These are phyloP conservation scores for Agrotis puta DNA, from an alignment of 2,888 invertebrate species.

Conservation along the genomic window DNA sequence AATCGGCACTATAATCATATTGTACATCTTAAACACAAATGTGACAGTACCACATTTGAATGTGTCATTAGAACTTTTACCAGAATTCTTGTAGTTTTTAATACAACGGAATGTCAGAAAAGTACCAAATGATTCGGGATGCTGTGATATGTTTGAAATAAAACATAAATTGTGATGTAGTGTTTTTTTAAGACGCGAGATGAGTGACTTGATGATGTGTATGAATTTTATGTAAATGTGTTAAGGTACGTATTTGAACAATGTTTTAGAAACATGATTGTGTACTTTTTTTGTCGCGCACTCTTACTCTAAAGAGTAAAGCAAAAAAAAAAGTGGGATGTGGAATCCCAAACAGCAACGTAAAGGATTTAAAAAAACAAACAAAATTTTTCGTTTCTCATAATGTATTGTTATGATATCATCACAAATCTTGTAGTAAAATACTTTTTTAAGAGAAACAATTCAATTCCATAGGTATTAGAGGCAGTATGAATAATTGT, in stretches of 20 bases:
- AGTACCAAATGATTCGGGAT: conserved; percentile 71
- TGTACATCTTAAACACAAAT: conserved; percentile 43
- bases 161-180: conserved; percentile 67
- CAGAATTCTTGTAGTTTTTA: conserved; percentile 48
- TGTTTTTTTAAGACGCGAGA: conserved; percentile 53
- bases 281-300: conserved; percentile 38
- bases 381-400: conserved; percentile 25
- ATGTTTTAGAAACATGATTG: conserved; percentile 58
- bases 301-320: conserved; percentile 41
- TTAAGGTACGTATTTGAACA: conserved; percentile 44
- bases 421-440: conserved; percentile 51
- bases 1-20: conserved; percentile 47
- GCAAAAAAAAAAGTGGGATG: conserved; percentile 1
- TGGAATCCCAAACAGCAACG: conserved; percentile 4
- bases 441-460: conserved; percentile 43
- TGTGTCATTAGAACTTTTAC: conserved; percentile 47
- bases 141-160: conserved; percentile 80
- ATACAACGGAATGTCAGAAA: conserved; percentile 58
- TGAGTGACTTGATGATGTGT: conserved; percentile 51
- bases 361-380: conserved; percentile 24
- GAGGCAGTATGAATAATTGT: conserved; percentile 24
- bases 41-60: conserved; percentile 43
- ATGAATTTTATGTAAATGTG: conserved; percentile 48
- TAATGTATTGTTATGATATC: conserved; percentile 39
- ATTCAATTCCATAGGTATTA: conserved; percentile 25